These are phyloP conservation scores for Gortyna flavago DNA, from an alignment of 2,888 invertebrate species.

Conservation along the genomic window DNA sequence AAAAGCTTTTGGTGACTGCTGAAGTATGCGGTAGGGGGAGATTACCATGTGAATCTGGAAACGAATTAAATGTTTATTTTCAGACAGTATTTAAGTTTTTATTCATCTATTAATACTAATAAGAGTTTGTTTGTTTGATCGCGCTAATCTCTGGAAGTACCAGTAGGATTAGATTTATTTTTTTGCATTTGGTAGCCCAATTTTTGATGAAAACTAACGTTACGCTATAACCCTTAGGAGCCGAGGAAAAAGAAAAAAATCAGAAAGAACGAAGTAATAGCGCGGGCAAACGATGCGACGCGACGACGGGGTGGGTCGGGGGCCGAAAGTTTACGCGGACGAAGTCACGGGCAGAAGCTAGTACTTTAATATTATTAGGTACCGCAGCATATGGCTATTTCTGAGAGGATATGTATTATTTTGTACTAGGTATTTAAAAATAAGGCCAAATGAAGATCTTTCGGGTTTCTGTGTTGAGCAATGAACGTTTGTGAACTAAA, in stretches of 20 bases:
- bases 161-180: background rate
- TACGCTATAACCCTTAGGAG: background rate
- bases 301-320: background rate
- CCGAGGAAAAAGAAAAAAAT: background rate
- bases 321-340: background rate
- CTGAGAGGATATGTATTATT: background rate
- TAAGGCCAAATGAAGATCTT: background rate
- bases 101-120: background rate
- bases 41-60: background rate
- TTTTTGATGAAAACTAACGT: background rate
- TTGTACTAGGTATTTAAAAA: background rate
- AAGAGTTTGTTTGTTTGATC: too few species aligned
- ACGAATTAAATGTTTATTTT: background rate
- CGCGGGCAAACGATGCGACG: background rate
- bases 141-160: background rate
- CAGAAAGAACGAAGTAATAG: background rate
- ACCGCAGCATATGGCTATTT: background rate
- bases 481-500: background rate
- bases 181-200: background rate
- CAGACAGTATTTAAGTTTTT: background rate
- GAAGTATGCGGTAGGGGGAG: background rate
- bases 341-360: background rate
- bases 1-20: constrained; percentile 7
- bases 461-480: background rate
- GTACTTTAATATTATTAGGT: background rate